phyloP scores from a whole-genome alignment of 2,797 vertebrate genomes.

The Arnoldichthys spilopterus region DNA sequence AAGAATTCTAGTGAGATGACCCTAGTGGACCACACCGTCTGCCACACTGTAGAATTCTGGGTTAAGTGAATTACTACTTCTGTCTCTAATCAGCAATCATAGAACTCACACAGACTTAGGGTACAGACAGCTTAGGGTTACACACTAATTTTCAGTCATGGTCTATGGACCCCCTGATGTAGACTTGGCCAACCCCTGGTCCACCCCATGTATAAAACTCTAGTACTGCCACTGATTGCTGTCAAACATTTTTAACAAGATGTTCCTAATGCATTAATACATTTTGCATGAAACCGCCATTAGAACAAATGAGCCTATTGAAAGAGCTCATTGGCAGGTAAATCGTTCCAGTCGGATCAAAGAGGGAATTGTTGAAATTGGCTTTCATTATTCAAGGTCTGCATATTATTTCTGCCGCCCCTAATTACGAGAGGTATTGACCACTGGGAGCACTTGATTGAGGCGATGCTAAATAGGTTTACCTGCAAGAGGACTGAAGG shows the following conservation, averaged over 20 bases:
- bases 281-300: slow-evolving; percentile 28
- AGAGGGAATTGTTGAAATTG: slow-evolving; percentile 53
- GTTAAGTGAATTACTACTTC: too few species aligned
- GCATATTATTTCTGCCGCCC: slow-evolving; percentile 49
- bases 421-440: slow-evolving; percentile 56
- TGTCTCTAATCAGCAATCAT: too few species aligned
- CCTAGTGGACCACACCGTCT: too few species aligned
- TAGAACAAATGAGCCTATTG: slow-evolving; percentile 51
- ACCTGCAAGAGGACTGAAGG: slow-evolving; percentile 54
- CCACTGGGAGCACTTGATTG: slow-evolving; percentile 57
- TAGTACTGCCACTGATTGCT: too few species aligned
- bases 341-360: slow-evolving; percentile 52
- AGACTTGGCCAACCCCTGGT: too few species aligned
- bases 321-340: slow-evolving; percentile 51
- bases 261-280: slow-evolving; percentile 40
- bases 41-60: too few species aligned
- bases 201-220: too few species aligned
- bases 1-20: too few species aligned
- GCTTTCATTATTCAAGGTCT: slow-evolving; percentile 57
- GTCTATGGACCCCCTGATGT: too few species aligned
- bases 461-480: slow-evolving; percentile 55
- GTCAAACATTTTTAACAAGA: not conserved
- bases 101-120: too few species aligned
- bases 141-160: not conserved
- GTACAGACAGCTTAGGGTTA: too few species aligned